phyloP scores from a whole-genome alignment of 2,888 invertebrate species.

The Drosophila suboccidentalis region DNA sequence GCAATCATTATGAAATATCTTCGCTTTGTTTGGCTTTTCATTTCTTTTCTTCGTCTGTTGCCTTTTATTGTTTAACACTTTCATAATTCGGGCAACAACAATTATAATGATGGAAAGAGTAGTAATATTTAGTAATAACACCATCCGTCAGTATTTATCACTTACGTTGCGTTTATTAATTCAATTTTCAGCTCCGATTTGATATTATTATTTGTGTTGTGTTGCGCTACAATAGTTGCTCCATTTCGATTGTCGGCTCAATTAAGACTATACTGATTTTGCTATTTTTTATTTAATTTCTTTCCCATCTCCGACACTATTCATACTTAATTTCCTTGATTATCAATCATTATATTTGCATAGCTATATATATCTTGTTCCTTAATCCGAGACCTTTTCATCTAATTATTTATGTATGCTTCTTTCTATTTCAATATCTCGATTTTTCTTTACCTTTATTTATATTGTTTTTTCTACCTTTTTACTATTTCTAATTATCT shows the following conservation, averaged over 20 bases:
- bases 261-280: slow-evolving; percentile 7
- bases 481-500: background rate
- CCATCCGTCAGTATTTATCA: slow-evolving; percentile 38
- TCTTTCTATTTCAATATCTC: background rate
- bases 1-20: slow-evolving; percentile 51
- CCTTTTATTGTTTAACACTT: slow-evolving; percentile 55
- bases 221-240: slow-evolving; percentile 25
- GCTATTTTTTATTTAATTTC: background rate
- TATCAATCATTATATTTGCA: background rate
- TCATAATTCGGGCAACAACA: slow-evolving; percentile 54
- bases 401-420: no score
- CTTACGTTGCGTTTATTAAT: slow-evolving; percentile 42
- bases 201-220: slow-evolving; percentile 27
- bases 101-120: slow-evolving; percentile 21
- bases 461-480: no score
- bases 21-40: slow-evolving; percentile 31
- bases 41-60: slow-evolving; percentile 34
- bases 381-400: background rate
- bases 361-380: background rate
- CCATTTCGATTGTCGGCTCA: slow-evolving; percentile 14
- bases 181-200: slow-evolving; percentile 27
- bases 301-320: background rate
- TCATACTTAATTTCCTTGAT: background rate
- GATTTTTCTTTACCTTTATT: no score
- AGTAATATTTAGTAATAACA: slow-evolving; percentile 29